phyloP scores from a whole-genome alignment of 2,113 vertebrate genomes.

The Panthera uncia region DNA sequence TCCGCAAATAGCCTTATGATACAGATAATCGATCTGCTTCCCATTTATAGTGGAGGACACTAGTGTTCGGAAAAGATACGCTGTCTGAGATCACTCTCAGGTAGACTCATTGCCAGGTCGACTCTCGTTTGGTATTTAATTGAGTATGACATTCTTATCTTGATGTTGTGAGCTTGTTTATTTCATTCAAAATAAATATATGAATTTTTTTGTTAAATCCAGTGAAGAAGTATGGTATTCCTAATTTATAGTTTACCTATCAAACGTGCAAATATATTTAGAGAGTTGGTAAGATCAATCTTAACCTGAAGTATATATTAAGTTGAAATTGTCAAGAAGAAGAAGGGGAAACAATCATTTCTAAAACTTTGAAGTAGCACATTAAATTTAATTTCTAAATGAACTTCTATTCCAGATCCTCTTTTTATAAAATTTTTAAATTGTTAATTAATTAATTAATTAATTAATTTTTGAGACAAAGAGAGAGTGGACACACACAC shows the following conservation, averaged over 20 bases:
- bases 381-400: neutral
- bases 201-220: neutral
- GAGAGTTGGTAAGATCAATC: neutral
- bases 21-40: neutral
- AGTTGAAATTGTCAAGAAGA: neutral
- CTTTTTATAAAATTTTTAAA: neutral
- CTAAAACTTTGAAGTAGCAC: neutral
- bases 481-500: too few relatives aligned
- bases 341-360: neutral
- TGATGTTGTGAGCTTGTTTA: neutral
- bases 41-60: neutral
- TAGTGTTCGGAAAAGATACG: neutral
- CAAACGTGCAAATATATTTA: neutral
- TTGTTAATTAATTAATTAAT: too few relatives aligned
- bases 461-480: too few relatives aligned
- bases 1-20: neutral
- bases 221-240: neutral
- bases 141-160: neutral
- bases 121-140: neutral
- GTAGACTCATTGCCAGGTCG: too few relatives aligned
- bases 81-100: neutral
- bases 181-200: neutral
- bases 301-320: neutral
- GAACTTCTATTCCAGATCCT: neutral
- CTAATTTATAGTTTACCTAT: neutral